phyloP scores from a whole-genome alignment of 2,113 vertebrate genomes.

The Okapia johnstoni region DNA sequence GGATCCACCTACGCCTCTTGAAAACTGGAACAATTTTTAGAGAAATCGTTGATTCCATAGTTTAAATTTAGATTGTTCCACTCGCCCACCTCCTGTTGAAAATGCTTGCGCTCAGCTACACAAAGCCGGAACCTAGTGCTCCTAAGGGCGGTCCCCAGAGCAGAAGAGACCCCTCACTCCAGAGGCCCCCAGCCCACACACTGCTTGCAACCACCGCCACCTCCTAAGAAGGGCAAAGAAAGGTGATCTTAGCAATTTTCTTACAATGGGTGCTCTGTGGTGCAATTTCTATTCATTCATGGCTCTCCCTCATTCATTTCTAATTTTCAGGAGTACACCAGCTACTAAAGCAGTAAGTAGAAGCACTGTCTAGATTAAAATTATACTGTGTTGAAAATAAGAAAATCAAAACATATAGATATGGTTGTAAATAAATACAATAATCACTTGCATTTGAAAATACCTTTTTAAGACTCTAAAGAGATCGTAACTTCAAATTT shows the following conservation, averaged over 20 bases:
- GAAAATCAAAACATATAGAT: neutral
- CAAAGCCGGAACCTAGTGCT: neutral
- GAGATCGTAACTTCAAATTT: neutral
- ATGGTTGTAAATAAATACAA: neutral
- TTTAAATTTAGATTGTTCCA: slow-evolving; percentile 64
- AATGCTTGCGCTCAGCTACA: neutral
- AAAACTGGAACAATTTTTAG: slow-evolving; percentile 54
- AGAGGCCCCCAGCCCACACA: neutral
- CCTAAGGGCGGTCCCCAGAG: neutral
- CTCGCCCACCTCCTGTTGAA: neutral
- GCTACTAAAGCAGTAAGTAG: neutral
- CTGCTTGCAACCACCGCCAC: neutral
- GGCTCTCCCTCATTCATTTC: neutral
- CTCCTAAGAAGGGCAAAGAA: neutral
- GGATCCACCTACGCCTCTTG: slow-evolving; percentile 58
- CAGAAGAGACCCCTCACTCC: too few species aligned
- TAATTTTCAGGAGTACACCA: neutral
- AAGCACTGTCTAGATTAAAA: neutral
- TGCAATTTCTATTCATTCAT: neutral
- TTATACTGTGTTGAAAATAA: neutral
- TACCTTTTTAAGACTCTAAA: neutral
- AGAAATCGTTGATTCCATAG: slow-evolving; percentile 60
- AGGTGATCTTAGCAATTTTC: neutral
- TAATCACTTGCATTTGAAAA: neutral
- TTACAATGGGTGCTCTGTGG: neutral